Evolutionary conservation across 23 tunicate genomes (phyloP), one percentile per base, ranked within the genome.

Genomic region (Oikopleura dioica): DNA sequence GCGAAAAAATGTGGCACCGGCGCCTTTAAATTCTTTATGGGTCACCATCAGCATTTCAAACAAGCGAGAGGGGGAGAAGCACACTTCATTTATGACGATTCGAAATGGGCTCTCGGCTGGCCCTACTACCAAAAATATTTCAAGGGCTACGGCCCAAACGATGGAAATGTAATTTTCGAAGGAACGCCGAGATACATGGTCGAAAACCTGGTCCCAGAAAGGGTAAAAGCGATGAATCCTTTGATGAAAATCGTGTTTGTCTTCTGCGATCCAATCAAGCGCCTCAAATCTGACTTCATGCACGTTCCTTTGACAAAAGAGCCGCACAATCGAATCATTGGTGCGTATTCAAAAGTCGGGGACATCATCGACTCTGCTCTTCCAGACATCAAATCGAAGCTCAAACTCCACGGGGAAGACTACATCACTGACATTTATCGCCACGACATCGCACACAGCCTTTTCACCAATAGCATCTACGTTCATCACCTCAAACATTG

Each of bases 261-360:
- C 5, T 28, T 63, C 32, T 63, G 72, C 33, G 72, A 63, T 63
- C 72, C 72, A 63, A 63, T 63, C 72, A 63, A 63, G 26, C 72
- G 72, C 29, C 2, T 63, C 5, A 63, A 12, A 12, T 63, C 72
- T 23, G 72, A 63, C 33, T 63, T 63, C 26, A 4, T 63, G 16
- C 72, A 63, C 33, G 2, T 31, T 24, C 30, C 29, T 2, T 12
- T 12, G 33, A 16, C 72, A 28, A 63, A 63, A 31, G 72, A 63
- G 33, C 29, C 29, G 33, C 32, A 23, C 26, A 2, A 2, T 28
- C 26, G 5, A 12, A 2, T 16, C 16, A 63, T 63, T 24, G 5
- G 72, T 2, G 33, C 29, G 30, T 63, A 63, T 63, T 31, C 5
- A 2, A 16, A 23, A 24, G 33, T 63, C 33, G 72, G 26, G 26